Percentiles rank a stretch among this genome's conserved stretches.
These are phyloP conservation scores for Amphimallon solstitiale DNA, from an alignment of 2,888 invertebrate species.

Conservation along the genomic window DNA sequence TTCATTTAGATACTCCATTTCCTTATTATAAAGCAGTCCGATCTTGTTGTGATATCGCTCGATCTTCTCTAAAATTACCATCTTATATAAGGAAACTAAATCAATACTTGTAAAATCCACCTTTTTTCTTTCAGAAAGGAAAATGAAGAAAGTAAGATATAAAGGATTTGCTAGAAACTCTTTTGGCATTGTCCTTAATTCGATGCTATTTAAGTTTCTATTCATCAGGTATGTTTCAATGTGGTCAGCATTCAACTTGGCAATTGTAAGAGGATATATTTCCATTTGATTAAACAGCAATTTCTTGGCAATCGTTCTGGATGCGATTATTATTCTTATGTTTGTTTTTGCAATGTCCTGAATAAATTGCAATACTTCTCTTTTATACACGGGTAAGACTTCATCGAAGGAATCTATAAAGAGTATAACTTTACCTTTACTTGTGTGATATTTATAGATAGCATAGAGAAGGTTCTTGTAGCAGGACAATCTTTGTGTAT, in stretches of 20 bases:
- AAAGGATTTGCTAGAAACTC: no score
- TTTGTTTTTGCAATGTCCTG: background rate
- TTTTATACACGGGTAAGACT: slow-evolving; percentile 5
- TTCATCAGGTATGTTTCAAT: no score
- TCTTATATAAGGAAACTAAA: no score
- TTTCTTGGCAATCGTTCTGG: background rate
- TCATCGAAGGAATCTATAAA: slow-evolving; percentile 22
- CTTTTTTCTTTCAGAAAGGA: no score
- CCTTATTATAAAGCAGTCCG: no score
- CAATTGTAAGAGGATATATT: background rate
- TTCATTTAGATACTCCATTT: no score
- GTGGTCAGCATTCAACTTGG: background rate
- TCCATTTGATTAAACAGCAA: slow-evolving; percentile 6
- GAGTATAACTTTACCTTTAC: background rate
- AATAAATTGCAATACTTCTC: slow-evolving; percentile 2
- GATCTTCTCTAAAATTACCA: no score
- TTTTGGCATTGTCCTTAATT: no score
- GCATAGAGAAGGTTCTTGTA: background rate
- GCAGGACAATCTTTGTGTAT: background rate
- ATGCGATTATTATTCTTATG: background rate
- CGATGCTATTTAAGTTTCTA: no score
- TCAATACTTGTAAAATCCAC: no score
- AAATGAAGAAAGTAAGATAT: no score
- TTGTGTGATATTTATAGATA: background rate
- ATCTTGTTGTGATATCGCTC: no score